phyloP scores from a whole-genome alignment of 2,888 invertebrate genomes.

The Chrysina gloriosa region DNA sequence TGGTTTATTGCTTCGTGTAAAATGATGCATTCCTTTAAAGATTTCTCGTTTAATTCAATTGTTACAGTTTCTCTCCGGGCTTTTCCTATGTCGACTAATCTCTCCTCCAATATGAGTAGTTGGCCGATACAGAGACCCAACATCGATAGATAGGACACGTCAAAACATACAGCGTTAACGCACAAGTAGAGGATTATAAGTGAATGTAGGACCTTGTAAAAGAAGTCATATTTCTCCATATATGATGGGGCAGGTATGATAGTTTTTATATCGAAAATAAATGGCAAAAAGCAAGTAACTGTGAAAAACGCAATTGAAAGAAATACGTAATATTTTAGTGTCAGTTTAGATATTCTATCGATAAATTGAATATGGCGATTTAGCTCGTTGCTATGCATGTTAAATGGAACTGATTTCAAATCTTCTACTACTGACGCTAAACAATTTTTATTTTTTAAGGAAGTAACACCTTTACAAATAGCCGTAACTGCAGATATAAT shows the following conservation, averaged over 20 bases:
- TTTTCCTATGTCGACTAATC: neutral
- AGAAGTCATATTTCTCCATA: neutral
- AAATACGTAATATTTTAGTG: neutral
- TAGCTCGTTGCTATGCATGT: neutral
- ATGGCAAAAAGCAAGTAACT: neutral
- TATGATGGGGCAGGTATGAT: neutral
- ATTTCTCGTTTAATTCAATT: neutral
- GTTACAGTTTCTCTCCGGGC: neutral
- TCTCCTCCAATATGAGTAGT: neutral
- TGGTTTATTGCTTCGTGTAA: neutral
- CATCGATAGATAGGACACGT: neutral
- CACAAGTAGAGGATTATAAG: neutral
- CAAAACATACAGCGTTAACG: neutral
- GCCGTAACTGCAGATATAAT: neutral
- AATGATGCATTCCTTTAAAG: neutral
- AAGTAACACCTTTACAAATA: neutral
- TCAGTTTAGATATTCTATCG: neutral
- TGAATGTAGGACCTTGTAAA: neutral
- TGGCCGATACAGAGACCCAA: neutral
- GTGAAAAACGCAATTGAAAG: neutral
- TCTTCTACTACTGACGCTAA: neutral
- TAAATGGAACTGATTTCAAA: neutral
- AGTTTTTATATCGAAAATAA: neutral
- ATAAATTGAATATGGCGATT: neutral
- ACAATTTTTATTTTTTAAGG: neutral